These are phyloP conservation scores for Zygaena filipendulae DNA, from an alignment of 2,888 invertebrate species.

Conservation along the genomic window DNA sequence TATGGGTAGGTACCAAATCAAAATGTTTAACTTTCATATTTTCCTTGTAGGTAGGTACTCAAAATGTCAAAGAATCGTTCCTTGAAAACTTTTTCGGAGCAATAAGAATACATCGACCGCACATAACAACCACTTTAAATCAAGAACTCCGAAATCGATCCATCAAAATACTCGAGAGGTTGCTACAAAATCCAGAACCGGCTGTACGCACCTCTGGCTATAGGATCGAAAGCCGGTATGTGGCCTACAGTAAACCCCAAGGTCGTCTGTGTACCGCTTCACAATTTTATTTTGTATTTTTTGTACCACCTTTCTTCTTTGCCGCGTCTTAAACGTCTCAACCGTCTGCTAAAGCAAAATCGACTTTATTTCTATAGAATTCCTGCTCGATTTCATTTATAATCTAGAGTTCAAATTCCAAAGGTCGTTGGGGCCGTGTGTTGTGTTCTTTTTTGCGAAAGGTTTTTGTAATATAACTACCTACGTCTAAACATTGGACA, in stretches of 20 bases:
- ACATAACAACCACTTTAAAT: too few species aligned
- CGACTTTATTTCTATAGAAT: constrained; percentile 22
- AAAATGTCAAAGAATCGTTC: too few species aligned
- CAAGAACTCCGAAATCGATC: constrained; percentile 39
- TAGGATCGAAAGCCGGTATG: constrained; percentile 49
- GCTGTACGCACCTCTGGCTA: constrained; percentile 29
- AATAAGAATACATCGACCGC: too few species aligned
- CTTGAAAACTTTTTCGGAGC: too few species aligned
- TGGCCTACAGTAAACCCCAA: constrained; percentile 63
- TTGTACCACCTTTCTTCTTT: constrained; percentile 53
- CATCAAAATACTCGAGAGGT: constrained; percentile 43
- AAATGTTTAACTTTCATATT: too few species aligned
- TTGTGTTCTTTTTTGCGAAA: constrained; percentile 54
- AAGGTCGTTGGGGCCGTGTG: constrained; percentile 54
- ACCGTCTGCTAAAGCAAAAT: constrained; percentile 15
- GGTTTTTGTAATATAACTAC: too few species aligned
- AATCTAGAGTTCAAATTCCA: constrained; percentile 52
- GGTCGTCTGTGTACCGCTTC: constrained; percentile 59
- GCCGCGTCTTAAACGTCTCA: constrained; percentile 27
- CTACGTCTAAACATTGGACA: constrained; percentile 20
- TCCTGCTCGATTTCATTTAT: constrained; percentile 16
- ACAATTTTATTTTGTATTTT: constrained; percentile 47
- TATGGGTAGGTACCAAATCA: too few species aligned
- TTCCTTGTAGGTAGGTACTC: too few species aligned
- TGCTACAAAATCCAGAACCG: constrained; percentile 49